Percentiles rank a stretch among this genome's conserved stretches.
Evolutionary conservation across 2,797 vertebrate species (phyloP).

Genomic region (Schizothorax lantsangensis): DNA sequence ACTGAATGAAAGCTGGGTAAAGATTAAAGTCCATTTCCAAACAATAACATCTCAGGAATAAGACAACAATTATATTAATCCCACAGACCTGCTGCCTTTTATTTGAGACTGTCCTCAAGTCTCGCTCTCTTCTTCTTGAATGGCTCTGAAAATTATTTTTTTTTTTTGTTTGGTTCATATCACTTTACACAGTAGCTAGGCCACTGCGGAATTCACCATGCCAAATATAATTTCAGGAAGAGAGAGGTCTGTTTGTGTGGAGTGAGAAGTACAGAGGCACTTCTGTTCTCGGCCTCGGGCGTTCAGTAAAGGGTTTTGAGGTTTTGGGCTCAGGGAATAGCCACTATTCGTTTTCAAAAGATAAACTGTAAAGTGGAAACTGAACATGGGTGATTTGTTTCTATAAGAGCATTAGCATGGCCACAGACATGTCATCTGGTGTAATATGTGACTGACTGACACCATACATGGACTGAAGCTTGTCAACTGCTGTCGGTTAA

Average conservation of each 20-base stretch:
- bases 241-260: conserved; percentile 43
- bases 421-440: conserved; percentile 20
- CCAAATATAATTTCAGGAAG: conserved; percentile 72
- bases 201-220: conserved; percentile 68
- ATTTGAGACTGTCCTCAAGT: conserved; percentile 50
- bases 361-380: conserved; percentile 41
- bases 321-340: conserved; percentile 26
- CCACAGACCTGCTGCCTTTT: conserved; percentile 64
- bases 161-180: conserved; percentile 74
- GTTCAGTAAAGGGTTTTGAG: conserved; percentile 24
- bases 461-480: neutral
- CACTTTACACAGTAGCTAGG: conserved; percentile 73
- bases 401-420: conserved; percentile 24
- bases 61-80: conserved; percentile 73
- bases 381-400: conserved; percentile 47
- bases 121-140: conserved; percentile 41
- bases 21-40: conserved; percentile 72
- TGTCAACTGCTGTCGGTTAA: conserved; percentile 1
- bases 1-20: conserved; percentile 64
- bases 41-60: conserved; percentile 43
- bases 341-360: conserved; percentile 33
- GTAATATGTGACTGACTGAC: conserved; percentile 13
- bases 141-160: conserved; percentile 68
- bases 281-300: conserved; percentile 49
- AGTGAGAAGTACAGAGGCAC: conserved; percentile 43